Evolutionary conservation across 2,888 invertebrate species (phyloP).

Genomic region (Hemicrepidius hirtus): DNA sequence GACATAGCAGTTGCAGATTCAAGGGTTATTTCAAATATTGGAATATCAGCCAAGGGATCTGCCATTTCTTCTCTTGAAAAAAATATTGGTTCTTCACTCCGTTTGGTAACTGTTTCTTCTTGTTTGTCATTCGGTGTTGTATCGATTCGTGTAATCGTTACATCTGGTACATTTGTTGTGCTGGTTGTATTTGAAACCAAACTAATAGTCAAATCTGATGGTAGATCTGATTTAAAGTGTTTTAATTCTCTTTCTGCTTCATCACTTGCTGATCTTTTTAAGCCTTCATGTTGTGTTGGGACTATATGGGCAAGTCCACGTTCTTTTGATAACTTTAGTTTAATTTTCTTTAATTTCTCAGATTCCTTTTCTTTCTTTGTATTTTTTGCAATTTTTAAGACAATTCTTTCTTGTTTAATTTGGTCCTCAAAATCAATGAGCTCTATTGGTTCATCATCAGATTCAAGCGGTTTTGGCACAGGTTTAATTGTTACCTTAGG

Average conservation of each 20-base stretch:
- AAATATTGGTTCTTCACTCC: not conserved
- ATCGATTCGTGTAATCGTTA: slow-evolving; percentile 22
- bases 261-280: slow-evolving; percentile 47
- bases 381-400: slow-evolving; percentile 78
- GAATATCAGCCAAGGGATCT: slow-evolving; percentile 61
- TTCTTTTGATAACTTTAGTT: slow-evolving; percentile 74
- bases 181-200: slow-evolving; percentile 39
- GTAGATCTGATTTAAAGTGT: slow-evolving; percentile 48
- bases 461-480: slow-evolving; percentile 48
- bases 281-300: slow-evolving; percentile 52
- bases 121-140: not conserved
- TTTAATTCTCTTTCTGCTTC: slow-evolving; percentile 48
- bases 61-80: slow-evolving; percentile 52
- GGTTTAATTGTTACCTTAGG: slow-evolving; percentile 70
- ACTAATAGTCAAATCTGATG: slow-evolving; percentile 52
- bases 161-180: slow-evolving; percentile 8
- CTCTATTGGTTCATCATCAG: slow-evolving; percentile 38
- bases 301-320: slow-evolving; percentile 70
- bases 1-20: slow-evolving; percentile 52
- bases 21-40: slow-evolving; percentile 61
- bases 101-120: not conserved
- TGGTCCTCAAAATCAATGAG: slow-evolving; percentile 64
- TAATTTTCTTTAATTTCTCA: slow-evolving; percentile 74
- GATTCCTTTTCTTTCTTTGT: slow-evolving; percentile 41
- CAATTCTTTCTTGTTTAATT: slow-evolving; percentile 73